Base-by-base conservation (phyloP, 2,797 vertebrate genomes). In the Psittacula echo region DNA sequence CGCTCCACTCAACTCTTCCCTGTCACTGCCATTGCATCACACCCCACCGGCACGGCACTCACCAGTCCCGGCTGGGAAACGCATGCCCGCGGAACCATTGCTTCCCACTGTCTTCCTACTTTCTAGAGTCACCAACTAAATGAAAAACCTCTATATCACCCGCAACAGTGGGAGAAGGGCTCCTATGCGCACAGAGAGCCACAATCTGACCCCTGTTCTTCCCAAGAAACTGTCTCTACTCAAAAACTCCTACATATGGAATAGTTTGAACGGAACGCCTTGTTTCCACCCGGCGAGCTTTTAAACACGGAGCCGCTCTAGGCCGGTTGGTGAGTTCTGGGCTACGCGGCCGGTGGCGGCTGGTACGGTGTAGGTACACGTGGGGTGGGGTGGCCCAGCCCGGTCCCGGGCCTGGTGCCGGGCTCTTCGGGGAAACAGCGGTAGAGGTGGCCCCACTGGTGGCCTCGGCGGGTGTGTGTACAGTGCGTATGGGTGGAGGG, bases 1-100 rank as follows among this genome's bases (percentile, higher is more conserved):
- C 1, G 1, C 50, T 10, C 67, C 30, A 77, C 82, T 80, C 71
- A 16, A 15, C 18, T 20, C 39, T 41, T 60, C 44, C 2, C 90
- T 5, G 58, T 27, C 85, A 54, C 53, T 39, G 68, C 86, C 86
- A 87, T 96, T 97, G 94, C 96, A 94, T 97, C 97, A 96, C 72
- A 85, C 29, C n/a, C 9, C 27, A 13, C n/a, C 24, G 16, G 92
- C 67, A 29, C 89, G 3, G 1, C 84, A 5, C 39, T 7, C 26
- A 4, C 26, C 0, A 0, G 42, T 86, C 53, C 92, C 96, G 94
- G 56, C 83, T 81, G 34, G 92, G 84, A 93, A 96, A 95, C 93
- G 20, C 27, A 7, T 4, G 0, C 7, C 2, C 1, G 21, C 79
- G 90, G 94, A 96, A 96, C 95, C 53, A 53, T 61, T 6, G 6